Conservation (phyloP, 2,797 vertebrate genomes). For the Nyctibius grandis region DNA sequence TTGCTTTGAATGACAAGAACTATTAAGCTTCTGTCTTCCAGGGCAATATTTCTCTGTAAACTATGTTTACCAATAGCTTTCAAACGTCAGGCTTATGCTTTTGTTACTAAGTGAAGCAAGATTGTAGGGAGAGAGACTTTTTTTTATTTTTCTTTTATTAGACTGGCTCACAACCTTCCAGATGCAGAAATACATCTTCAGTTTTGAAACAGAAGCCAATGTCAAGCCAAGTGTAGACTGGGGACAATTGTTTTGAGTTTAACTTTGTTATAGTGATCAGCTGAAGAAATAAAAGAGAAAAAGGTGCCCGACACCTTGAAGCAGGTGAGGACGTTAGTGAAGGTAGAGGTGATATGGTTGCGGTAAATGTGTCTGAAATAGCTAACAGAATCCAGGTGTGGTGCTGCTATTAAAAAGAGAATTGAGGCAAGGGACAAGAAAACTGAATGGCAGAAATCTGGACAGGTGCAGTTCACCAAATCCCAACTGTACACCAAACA, state of each 20-base stretch:
- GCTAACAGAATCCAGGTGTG: not conserved
- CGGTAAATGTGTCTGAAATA: not conserved
- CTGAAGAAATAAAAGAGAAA: not conserved
- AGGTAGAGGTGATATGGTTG: not conserved
- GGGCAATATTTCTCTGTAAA: not conserved
- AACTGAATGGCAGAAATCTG: not conserved
- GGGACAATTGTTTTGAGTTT: not conserved
- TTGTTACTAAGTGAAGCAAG: not conserved
- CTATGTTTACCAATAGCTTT: not conserved
- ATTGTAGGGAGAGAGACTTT: not conserved
- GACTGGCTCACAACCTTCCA: not conserved
- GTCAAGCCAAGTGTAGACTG: not conserved
- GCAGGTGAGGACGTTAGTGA: not conserved
- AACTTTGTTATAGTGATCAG: not conserved
- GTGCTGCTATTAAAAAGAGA: not conserved
- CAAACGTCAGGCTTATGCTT: not conserved
- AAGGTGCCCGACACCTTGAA: not conserved
- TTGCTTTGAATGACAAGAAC: constrained; percentile 2
- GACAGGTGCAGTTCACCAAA: not conserved
- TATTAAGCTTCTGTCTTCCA: not conserved
- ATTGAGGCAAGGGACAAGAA: not conserved
- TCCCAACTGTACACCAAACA: not conserved
- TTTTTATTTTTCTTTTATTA: not conserved
- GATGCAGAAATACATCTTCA: not conserved
- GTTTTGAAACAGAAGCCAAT: not conserved